Base-by-base conservation (phyloP, 2,888 invertebrate genomes). In the Himalopsyche japonica region DNA sequence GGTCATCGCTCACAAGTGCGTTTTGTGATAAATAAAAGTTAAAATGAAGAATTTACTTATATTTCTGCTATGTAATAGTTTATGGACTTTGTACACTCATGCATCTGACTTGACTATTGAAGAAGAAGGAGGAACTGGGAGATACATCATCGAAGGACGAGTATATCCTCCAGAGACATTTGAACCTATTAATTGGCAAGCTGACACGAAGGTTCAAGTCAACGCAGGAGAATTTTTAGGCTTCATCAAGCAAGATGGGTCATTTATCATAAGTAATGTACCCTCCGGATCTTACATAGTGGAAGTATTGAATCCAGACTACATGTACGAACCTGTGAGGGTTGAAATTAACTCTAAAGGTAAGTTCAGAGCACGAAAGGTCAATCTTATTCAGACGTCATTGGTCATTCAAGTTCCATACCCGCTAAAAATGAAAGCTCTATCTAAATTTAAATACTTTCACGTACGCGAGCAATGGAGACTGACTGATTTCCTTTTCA, bases 291-390 rank as follows among this genome's bases (percentile, higher is more conserved):
- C 99, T 0, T 99, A 98, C 90, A 95, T 99, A 6, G 93, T 99
- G 0, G 99, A 99, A 92, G 95, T 98, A 10, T 92, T 97, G 57
- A 95, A 98, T 91, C 97, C 98, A 0, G 96, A 98, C 89, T 98
- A 95, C 89, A 94, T 96, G 87, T 99, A 98, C 90, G 99, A 99
- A 90, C 97, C 98, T 27, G 95, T 97, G 7, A 93, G 99, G 86
- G 98, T 99, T 1, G 99, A 99, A 92, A 98, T 99, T 86, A 99
- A 98, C 90, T 96, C 97, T 0, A 99, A 98, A 90, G 99, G 99
- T 57, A 99, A 99, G 91, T 97, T 97, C 89, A 93, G 99, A 87
- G 99, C 98, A 0, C 93, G 99, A 77, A 97, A 97, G 92, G 96
- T 99, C 0, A 99, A 98, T 90, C 95, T 96, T 88, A 95, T 99